Evolutionary conservation across 1,140 invertebrate genomes (phyloP), one percentile per base, ranked within the genome.

Genomic region (Formica selysi): DNA sequence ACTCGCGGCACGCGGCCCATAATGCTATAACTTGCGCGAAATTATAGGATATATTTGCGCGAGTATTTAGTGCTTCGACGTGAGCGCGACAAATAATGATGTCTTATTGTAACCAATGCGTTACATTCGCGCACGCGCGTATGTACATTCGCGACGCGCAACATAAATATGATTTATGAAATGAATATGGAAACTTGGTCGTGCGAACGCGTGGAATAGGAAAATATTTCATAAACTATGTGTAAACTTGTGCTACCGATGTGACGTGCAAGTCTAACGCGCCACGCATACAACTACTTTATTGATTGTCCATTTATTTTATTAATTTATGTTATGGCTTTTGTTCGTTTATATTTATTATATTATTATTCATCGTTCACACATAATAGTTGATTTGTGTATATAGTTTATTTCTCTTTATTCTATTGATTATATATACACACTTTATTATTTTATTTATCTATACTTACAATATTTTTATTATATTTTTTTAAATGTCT

Each of bases 21-120:
- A 74, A 61, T 10, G 67, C 5, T 70, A 29, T 74, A 83, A 74
- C 79, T 83, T 38, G 54, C 11, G 54, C 79, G 38, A 62, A 83
- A 83, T 83, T 74, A 83, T 36, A 57, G 79, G 57, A 70, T 62
- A 73, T 73, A 83, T 83, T 81, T 74, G 68, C 79, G 68, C 54
- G 79, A 74, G 54, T 83, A 83, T 83, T 83, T 83, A 83, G 79
- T 83, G 54, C 79, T 74, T 73, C 68, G 79, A 83, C 79, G 79
- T 83, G 79, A 83, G 79, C 26, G 29, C 79, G 79, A 74, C 79
- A 83, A 83, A 83, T 83, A 83, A 83, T 74, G 79, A 83, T 83
- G 79, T 74, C 79, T 83, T 74, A 83, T 74, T 74, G 79, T 73
- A 74, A 48, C 4, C 79, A 29, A 74, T 74, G 41, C 68, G 26